A percentile compares a stretch with the other conserved stretches of the same genome.
phyloP scores from a whole-genome alignment of 2,888 invertebrate species.

The Agrotis clavis region DNA sequence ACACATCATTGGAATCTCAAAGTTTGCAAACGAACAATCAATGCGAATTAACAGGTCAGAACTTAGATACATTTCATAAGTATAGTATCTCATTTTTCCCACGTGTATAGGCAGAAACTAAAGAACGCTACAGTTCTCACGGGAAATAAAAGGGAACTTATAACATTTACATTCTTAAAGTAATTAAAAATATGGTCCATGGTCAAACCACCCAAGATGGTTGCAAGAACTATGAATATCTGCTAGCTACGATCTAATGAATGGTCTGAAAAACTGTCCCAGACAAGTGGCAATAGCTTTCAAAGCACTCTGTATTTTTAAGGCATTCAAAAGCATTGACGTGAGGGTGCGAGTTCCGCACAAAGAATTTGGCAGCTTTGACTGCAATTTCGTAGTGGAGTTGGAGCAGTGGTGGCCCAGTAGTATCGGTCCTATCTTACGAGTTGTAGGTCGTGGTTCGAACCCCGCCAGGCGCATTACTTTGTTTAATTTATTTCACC shows the following conservation, averaged over 20 bases:
- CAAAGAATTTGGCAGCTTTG: no score
- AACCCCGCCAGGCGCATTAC: no score
- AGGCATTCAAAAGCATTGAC: neutral
- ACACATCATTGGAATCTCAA: conserved; percentile 79
- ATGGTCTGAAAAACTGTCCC: neutral
- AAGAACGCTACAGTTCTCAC: neutral
- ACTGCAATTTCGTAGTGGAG: no score
- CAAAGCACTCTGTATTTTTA: neutral
- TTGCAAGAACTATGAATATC: neutral
- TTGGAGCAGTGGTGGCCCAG: no score
- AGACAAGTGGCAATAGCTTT: neutral
- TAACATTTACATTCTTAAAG: no score
- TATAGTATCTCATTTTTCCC: neutral
- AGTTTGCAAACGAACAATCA: conserved; percentile 77
- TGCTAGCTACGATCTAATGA: neutral
- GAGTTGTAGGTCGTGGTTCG: no score
- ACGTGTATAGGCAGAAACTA: neutral
- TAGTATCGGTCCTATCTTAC: no score
- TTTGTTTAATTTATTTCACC: no score
- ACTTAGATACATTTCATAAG: neutral
- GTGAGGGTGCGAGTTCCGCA: no score
- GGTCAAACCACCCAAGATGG: no score
- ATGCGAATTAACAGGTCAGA: conserved; percentile 82
- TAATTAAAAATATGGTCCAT: no score
- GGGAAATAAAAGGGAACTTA: no score